Conservation (phyloP, 2,888 invertebrate genomes). For the Andrena camellia region DNA sequence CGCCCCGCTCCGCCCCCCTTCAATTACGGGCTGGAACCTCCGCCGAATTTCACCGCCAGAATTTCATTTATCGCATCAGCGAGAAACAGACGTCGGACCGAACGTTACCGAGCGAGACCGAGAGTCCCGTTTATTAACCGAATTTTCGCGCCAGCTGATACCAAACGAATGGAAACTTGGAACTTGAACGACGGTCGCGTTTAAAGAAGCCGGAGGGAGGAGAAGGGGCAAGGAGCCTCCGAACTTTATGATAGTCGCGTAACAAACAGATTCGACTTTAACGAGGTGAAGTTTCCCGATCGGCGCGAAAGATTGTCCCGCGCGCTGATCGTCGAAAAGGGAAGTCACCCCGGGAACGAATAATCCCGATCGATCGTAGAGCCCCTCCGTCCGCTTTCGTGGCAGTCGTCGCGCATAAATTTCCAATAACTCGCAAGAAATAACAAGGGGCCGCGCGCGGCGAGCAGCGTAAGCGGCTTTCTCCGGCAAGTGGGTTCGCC, state of each 20-base stretch:
- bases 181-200: not conserved
- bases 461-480: conserved; percentile 59
- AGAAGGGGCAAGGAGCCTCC: too few species aligned
- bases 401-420: conserved; percentile 31
- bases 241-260: conserved; percentile 29
- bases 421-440: conserved; percentile 46
- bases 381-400: not conserved
- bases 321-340: conserved; percentile 16
- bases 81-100: not conserved
- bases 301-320: conserved; percentile 29
- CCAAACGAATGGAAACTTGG: not conserved
- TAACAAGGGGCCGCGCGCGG: conserved; percentile 42
- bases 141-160: not conserved
- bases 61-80: not conserved
- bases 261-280: conserved; percentile 36
- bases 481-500: conserved; percentile 5
- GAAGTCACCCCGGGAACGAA: conserved; percentile 21
- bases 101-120: not conserved
- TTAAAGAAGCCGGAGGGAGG: not conserved
- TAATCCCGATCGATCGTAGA: conserved; percentile 31
- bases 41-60: conserved; percentile 9
- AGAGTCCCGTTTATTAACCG: not conserved
- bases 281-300: conserved; percentile 50
- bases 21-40: conserved; percentile 3
- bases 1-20: not conserved